Conservation (phyloP, 2,888 invertebrate species). For the Coleophora flavipennella region DNA sequence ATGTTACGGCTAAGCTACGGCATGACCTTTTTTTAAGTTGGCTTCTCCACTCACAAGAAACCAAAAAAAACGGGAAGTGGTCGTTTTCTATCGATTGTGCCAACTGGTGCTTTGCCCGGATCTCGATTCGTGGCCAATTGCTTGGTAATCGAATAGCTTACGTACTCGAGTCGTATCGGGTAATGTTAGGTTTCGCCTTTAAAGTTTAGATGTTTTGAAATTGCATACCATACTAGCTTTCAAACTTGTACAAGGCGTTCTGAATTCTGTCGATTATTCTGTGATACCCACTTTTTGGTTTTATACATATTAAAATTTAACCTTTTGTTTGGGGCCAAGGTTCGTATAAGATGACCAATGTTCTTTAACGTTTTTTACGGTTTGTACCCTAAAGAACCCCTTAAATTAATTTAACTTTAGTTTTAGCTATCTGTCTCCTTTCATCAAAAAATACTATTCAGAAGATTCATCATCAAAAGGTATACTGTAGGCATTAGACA, state of each 20-base stretch:
- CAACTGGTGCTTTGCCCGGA: slow-evolving; percentile 66
- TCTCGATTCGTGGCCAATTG: slow-evolving; percentile 55
- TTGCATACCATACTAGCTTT: slow-evolving; percentile 2
- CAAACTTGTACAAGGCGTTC: neutral
- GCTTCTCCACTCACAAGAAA: slow-evolving; percentile 2
- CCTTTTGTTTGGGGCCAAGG: neutral
- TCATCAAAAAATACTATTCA: no score
- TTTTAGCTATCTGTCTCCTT: no score
- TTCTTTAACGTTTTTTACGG: neutral
- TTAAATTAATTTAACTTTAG: neutral
- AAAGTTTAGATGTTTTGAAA: slow-evolving; percentile 20
- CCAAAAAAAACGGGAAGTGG: slow-evolving; percentile 47
- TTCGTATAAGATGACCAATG: neutral
- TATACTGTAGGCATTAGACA: no score
- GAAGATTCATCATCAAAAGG: no score
- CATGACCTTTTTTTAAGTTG: slow-evolving; percentile 21
- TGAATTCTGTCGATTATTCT: no score
- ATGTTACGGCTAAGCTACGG: no score
- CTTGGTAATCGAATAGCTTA: slow-evolving; percentile 44
- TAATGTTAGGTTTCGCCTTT: slow-evolving; percentile 20
- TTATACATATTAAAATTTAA: no score
- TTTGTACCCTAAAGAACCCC: neutral
- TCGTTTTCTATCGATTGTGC: slow-evolving; percentile 66
- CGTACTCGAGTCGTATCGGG: slow-evolving; percentile 39
- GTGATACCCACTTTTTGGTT: no score